Percentiles rank a stretch among this genome's conserved stretches.
Evolutionary conservation across 1,140 invertebrate species (phyloP).

Genomic region (Mizuhopecten yessoensis): DNA sequence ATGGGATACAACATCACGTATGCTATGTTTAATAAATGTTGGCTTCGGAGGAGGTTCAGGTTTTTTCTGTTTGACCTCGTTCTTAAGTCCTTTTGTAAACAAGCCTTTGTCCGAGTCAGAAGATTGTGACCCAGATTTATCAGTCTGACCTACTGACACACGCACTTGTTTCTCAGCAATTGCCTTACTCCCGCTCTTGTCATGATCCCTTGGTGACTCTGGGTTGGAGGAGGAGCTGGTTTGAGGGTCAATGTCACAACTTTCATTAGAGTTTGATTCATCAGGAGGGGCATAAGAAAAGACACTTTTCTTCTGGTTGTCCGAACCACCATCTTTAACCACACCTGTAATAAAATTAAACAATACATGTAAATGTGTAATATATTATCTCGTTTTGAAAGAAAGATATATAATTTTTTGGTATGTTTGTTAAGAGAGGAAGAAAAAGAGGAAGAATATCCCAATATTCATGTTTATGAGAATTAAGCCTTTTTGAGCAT

Average conservation of each 20-base stretch:
- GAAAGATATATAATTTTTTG: no score
- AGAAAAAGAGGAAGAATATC: no score
- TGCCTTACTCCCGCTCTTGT: slow-evolving; percentile 47
- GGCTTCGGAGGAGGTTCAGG: slow-evolving; percentile 67
- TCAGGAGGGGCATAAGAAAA: neutral
- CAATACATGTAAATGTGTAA: neutral
- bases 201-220: slow-evolving; percentile 62
- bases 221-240: slow-evolving; percentile 64
- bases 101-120: slow-evolving; percentile 8
- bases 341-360: neutral
- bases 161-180: slow-evolving; percentile 54
- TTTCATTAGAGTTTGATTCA: slow-evolving; percentile 1
- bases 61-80: slow-evolving; percentile 6
- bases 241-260: slow-evolving; percentile 15
- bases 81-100: neutral
- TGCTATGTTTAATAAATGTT: slow-evolving; percentile 61
- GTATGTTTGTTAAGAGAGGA: no score
- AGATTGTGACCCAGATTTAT: slow-evolving; percentile 44
- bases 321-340: neutral
- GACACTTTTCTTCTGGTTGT: neutral
- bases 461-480: no score
- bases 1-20: slow-evolving; percentile 49
- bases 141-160: slow-evolving; percentile 1
- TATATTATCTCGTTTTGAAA: no score
- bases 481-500: no score